A percentile compares a stretch with the other conserved stretches of the same genome.
Evolutionary conservation across 1,140 invertebrate species (phyloP).

Genomic region (Lepidotrigona ventralis): DNA sequence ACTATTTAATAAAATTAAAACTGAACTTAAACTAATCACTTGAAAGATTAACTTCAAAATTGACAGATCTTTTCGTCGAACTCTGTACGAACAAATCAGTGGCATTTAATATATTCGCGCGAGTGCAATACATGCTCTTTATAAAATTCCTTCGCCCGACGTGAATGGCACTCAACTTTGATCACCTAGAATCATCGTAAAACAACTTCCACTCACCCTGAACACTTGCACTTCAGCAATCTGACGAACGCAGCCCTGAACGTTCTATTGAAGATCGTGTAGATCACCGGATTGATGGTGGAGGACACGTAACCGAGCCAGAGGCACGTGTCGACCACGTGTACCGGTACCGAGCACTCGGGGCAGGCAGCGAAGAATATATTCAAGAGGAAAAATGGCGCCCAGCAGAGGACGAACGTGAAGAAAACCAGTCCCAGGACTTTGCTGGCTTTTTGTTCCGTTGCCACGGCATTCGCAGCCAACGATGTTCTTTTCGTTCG

Average conservation of each 20-base stretch:
- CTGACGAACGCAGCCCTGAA: constrained; percentile 92
- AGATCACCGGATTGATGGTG: constrained; percentile 92
- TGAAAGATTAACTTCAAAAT: too few relatives aligned
- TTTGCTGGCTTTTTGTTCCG: constrained; percentile 91
- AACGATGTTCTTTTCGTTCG: constrained; percentile 84
- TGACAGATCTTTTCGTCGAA: too few relatives aligned
- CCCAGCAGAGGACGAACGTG: constrained; percentile 94
- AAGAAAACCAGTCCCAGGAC: constrained; percentile 93
- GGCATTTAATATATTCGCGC: too few relatives aligned
- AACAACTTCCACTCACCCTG: constrained; percentile 79
- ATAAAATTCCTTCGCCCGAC: background rate
- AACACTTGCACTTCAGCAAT: constrained; percentile 87
- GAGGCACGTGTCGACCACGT: constrained; percentile 88
- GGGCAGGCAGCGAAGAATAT: constrained; percentile 89
- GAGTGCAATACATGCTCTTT: background rate
- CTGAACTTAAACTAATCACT: too few relatives aligned
- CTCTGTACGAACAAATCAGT: too few relatives aligned
- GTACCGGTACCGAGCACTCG: constrained; percentile 84
- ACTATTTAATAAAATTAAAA: too few relatives aligned
- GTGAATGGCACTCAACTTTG: background rate
- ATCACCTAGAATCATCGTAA: background rate
- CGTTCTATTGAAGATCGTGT: constrained; percentile 93
- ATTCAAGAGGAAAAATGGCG: constrained; percentile 93
- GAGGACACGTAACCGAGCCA: constrained; percentile 95
- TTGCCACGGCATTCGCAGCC: constrained; percentile 88